These are phyloP conservation scores for Willisornis vidua DNA, from an alignment of 2,113 vertebrate species.

Conservation along the genomic window DNA sequence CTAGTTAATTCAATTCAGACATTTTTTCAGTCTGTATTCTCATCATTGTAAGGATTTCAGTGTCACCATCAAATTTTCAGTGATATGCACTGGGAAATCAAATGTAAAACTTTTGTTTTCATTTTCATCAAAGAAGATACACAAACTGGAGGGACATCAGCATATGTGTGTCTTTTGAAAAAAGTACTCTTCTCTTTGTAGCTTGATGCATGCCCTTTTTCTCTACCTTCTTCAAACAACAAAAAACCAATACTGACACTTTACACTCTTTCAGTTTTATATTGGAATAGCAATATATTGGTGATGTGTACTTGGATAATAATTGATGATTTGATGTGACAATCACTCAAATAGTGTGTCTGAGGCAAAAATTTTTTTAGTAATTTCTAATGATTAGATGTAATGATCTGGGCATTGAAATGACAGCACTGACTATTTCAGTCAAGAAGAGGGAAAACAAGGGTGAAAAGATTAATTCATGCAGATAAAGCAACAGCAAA, in stretches of 20 bases:
- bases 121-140: neutral
- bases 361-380: neutral
- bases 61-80: neutral
- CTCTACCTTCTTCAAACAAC: neutral
- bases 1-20: neutral
- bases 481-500: neutral
- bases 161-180: neutral
- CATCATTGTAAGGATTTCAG: neutral
- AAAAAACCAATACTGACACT: neutral
- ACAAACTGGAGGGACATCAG: neutral
- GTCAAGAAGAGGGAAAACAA: neutral
- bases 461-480: neutral
- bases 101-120: neutral
- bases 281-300: neutral
- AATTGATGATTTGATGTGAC: neutral
- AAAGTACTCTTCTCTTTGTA: neutral
- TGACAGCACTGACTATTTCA: neutral
- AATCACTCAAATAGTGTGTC: constrained; percentile 3
- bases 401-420: constrained; percentile 1
- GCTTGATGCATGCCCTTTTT: neutral
- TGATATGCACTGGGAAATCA: neutral
- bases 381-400: constrained; percentile 6
- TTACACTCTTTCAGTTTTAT: neutral
- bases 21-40: neutral
- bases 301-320: neutral